A percentile compares a stretch with the other conserved stretches of the same genome.
Evolutionary conservation across 2,113 vertebrate genomes (phyloP).

Genomic region (Cyphomyrus plagiostoma): DNA sequence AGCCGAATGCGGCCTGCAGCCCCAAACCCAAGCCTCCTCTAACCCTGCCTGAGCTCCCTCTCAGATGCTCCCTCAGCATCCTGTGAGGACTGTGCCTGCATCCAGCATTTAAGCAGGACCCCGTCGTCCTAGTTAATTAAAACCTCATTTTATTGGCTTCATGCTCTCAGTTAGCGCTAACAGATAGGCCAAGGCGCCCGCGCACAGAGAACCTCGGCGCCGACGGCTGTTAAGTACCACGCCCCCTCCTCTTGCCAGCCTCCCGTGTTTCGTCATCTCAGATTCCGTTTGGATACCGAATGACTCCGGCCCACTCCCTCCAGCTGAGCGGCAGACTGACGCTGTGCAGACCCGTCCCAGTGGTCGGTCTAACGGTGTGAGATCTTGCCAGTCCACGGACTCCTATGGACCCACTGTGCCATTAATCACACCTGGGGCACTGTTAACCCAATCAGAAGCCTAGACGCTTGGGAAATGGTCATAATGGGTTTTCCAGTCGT

Average conservation of each 20-base stretch:
- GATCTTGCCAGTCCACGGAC: not conserved
- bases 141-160: constrained; percentile 55
- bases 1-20: not conserved
- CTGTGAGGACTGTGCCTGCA: not conserved
- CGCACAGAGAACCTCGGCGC: too few species aligned
- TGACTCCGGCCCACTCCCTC: constrained; percentile 3
- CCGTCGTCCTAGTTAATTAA: constrained; percentile 57
- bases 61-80: not conserved
- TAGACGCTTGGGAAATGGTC: constrained; percentile 21
- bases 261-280: not conserved
- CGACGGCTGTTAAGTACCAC: constrained; percentile 36
- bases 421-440: constrained; percentile 9
- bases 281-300: constrained; percentile 30
- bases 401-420: not conserved
- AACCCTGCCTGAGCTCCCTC: not conserved
- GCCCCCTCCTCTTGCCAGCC: constrained; percentile 30
- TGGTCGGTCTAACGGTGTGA: not conserved
- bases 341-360: not conserved
- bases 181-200: constrained; percentile 10
- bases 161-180: constrained; percentile 61
- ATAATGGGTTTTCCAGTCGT: constrained; percentile 27
- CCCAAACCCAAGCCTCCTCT: not conserved
- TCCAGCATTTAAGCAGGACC: constrained; percentile 17
- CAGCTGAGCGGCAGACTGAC: not conserved
- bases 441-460: not conserved